Evolutionary conservation across 2,888 invertebrate genomes (phyloP), one percentile per base, ranked within the genome.

Genomic region (Pyralis farinalis): DNA sequence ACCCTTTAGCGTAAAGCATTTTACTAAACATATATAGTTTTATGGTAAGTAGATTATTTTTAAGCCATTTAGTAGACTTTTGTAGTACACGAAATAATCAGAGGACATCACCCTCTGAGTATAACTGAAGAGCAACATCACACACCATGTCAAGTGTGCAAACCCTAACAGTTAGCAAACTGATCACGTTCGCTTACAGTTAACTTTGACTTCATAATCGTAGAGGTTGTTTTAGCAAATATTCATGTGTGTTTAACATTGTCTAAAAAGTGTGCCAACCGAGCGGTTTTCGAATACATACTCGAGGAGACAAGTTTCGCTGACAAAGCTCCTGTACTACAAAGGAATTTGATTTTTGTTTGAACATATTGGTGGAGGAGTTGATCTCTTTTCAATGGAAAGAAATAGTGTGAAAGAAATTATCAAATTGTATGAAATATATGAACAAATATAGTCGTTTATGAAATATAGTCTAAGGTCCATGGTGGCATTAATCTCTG

Each of bases 211-310:
- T 0, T n/a, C 32, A 0, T 21, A 0, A 8, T 0, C 0, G 32
- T 57, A 70, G 48, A 44, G 51, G 38, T 35, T 30, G 43, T 35
- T 46, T 54, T 55, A 3, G 12, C 5, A 10, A 30, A 5, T 5
- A 8, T 11, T 12, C n/a, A 3, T 4, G 21, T 37, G 8, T 9
- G 33, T 25, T 25, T 36, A 37, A 12, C 3, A 25, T 33, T 27
- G 28, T 22, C 12, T 10, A 34, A 31, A 42, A 38, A 42, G 49
- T 42, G 49, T 58, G 55, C 54, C 42, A 55, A 49, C 53, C 62
- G 68, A 70, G 71, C 69, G 55, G 43, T 64, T 72, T 69, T 69
- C 52, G 55, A 65, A 70, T 65, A 65, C 55, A 63, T 63, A 60
- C 63, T 59, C 63, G 51, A 48, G 59, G 46, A 27, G 47, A 46